Base-by-base conservation (phyloP, 2,113 vertebrate genomes). In the Sisor rabdophorus region DNA sequence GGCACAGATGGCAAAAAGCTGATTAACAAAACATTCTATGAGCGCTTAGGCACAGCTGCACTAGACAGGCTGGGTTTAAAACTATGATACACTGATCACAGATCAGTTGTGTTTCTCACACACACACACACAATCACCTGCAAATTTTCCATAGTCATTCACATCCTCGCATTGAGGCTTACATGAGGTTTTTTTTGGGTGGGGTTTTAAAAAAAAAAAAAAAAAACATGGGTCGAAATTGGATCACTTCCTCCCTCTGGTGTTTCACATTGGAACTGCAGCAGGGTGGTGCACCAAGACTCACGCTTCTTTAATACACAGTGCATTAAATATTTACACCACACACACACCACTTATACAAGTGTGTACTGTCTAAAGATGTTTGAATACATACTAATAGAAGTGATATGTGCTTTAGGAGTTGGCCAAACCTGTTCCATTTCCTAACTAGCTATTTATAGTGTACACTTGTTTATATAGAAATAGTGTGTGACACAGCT, bases 201-300 rank as follows among this genome's bases (percentile, higher is more conserved):
- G 32, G 32, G 32, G 32, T n/a, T n/a, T n/a, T n/a, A n/a, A n/a
- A n/a, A n/a, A n/a, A n/a, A n/a, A n/a, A n/a, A n/a, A n/a, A n/a
- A n/a, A n/a, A n/a, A n/a, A n/a, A n/a, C n/a, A n/a, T n/a, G 20
- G 11, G 20, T 65, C 12, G 7, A 68, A 53, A 32, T 32, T 26
- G 68, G 76, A 40, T 30, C 58, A 24, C 60, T 89, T 83, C 64
- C 78, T 82, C 84, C 88, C 84, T 86, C 91, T 85, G 67, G 85
- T 88, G 91, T 67, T 54, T 15, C 20, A 47, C 0, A 68, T 68
- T 16, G 30, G 77, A 48, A 88, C 70, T 77, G 76, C 80, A 28
- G 11, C 50, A 36, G 68, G 52, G 68, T 20, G 30, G 52, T 2
- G 2, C 36, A 2, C 16, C 63, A 8, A 44, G 24, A 10, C 30